These are phyloP conservation scores for Morinoia aosen DNA, from an alignment of 2,888 invertebrate species.

Conservation along the genomic window DNA sequence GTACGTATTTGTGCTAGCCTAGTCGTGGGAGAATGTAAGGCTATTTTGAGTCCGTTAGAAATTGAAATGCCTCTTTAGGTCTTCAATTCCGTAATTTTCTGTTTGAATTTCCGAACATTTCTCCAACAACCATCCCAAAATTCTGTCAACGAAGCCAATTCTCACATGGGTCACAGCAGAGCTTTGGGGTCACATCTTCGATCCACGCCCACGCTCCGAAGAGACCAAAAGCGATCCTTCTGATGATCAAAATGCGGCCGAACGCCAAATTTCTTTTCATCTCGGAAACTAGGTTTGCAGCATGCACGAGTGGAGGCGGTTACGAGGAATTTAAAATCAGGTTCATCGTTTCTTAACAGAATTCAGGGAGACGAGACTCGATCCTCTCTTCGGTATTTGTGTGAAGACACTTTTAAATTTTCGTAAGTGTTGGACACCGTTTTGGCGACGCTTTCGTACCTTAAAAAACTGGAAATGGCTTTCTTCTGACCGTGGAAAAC, in stretches of 20 bases:
- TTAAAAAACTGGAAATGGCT: neutral
- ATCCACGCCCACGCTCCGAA: neutral
- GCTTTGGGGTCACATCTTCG: neutral
- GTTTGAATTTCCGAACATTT: too few relatives aligned
- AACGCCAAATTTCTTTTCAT: neutral
- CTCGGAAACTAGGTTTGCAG: neutral
- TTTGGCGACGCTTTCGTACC: neutral
- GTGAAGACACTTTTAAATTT: too few relatives aligned
- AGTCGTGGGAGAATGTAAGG: too few relatives aligned
- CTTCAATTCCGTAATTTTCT: too few relatives aligned
- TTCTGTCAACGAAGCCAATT: neutral
- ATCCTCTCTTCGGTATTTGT: neutral
- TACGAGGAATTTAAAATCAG: neutral
- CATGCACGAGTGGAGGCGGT: neutral
- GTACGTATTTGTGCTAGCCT: too few relatives aligned
- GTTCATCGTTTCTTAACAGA: neutral
- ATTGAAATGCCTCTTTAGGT: too few relatives aligned
- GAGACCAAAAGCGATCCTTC: neutral
- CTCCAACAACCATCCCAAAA: too few relatives aligned
- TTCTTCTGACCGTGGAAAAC: neutral
- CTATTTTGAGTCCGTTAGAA: too few relatives aligned
- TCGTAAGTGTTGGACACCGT: neutral
- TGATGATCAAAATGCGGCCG: neutral
- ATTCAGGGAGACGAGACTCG: neutral
- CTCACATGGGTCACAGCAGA: neutral